phyloP scores from a whole-genome alignment of 2,113 vertebrate species.

The Symphodus melops region DNA sequence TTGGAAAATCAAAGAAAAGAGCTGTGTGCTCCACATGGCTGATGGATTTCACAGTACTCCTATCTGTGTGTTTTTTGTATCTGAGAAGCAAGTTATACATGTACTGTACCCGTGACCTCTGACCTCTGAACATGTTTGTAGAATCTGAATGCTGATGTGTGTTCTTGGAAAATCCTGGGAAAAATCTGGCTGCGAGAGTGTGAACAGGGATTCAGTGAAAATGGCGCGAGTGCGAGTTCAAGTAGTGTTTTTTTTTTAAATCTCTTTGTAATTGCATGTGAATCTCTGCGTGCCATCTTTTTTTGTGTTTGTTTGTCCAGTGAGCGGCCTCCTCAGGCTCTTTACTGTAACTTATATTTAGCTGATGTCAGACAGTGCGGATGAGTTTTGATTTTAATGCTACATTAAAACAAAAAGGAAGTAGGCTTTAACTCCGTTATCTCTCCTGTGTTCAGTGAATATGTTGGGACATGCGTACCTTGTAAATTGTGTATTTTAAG shows the following conservation, averaged over 20 bases:
- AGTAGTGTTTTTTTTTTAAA: neutral
- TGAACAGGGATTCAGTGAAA: slow-evolving; percentile 31
- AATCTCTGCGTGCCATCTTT: slow-evolving; percentile 64
- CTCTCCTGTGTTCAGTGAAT: slow-evolving; percentile 37
- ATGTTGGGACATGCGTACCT: slow-evolving; percentile 46
- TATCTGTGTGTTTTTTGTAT: slow-evolving; percentile 50
- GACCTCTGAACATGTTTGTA: slow-evolving; percentile 52
- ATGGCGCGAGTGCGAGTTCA: slow-evolving; percentile 50
- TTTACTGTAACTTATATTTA: slow-evolving; percentile 61
- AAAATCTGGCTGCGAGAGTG: slow-evolving; percentile 35
- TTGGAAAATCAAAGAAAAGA: slow-evolving; percentile 62
- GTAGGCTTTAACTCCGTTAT: slow-evolving; percentile 54
- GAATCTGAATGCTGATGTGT: slow-evolving; percentile 41
- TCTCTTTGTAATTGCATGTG: slow-evolving; percentile 69
- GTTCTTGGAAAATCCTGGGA: slow-evolving; percentile 38
- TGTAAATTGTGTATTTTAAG: slow-evolving; percentile 73
- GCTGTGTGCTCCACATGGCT: slow-evolving; percentile 40
- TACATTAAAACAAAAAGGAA: slow-evolving; percentile 45
- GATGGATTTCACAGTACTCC: slow-evolving; percentile 67
- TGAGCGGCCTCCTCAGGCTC: slow-evolving; percentile 34
- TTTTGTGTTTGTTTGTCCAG: slow-evolving; percentile 51
- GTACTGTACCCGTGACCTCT: slow-evolving; percentile 47
- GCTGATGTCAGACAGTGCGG: neutral
- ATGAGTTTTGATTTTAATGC: slow-evolving; percentile 23
- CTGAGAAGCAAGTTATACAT: slow-evolving; percentile 35